Evolutionary conservation across 2,797 vertebrate genomes (phyloP).

Genomic region (Argya squamiceps): DNA sequence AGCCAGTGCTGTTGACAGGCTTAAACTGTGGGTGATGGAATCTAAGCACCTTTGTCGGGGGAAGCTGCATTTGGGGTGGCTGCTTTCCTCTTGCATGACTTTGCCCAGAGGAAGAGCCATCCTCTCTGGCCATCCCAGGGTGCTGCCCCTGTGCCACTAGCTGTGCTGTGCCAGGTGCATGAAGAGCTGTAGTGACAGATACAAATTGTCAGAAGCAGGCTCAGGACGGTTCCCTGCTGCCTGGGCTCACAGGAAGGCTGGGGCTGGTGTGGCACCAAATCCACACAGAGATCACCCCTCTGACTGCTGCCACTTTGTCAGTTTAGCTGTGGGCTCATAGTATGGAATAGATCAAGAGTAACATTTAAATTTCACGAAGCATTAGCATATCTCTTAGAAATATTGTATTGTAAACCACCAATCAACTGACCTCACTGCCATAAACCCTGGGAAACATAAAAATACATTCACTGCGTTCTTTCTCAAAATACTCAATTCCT

Average conservation of each 20-base stretch:
- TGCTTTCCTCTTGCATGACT: not conserved
- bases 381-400: slow-evolving; percentile 26
- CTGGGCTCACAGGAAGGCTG: not conserved
- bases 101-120: not conserved
- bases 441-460: not conserved
- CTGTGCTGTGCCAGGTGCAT: not conserved
- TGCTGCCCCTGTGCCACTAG: too few species aligned
- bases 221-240: not conserved
- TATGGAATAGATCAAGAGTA: not conserved
- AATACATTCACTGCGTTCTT: not conserved
- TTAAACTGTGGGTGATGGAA: not conserved
- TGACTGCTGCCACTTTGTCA: not conserved
- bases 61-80: not conserved
- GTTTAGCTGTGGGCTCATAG: not conserved
- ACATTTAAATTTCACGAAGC: not conserved
- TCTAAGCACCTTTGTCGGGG: not conserved
- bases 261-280: not conserved
- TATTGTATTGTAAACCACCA: slow-evolving; percentile 18
- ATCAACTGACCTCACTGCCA: slow-evolving; percentile 3
- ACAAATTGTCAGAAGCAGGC: not conserved
- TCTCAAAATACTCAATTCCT: not conserved
- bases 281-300: too few species aligned
- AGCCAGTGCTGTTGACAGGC: not conserved
- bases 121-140: not conserved
- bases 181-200: not conserved